Evolutionary conservation across 2,797 vertebrate species (phyloP).

Genomic region (Eulemur mongoz): DNA sequence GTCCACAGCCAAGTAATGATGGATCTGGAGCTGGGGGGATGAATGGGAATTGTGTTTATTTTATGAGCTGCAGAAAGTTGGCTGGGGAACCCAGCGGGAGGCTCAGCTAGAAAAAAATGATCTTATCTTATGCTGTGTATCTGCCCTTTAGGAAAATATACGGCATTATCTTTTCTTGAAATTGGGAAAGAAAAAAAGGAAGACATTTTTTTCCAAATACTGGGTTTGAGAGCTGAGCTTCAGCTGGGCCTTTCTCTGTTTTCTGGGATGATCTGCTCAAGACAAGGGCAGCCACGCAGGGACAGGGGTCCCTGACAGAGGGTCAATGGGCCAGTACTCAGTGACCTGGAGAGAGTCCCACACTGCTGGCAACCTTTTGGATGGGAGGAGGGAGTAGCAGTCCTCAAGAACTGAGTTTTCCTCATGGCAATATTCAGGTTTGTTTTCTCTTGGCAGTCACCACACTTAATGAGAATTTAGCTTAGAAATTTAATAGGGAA

Average conservation of each 20-base stretch:
- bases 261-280: neutral
- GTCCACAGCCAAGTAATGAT: constrained; percentile 55
- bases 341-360: neutral
- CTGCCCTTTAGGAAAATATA: constrained; percentile 41
- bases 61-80: constrained; percentile 68
- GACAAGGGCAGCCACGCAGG: fast-evolving
- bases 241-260: neutral
- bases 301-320: neutral
- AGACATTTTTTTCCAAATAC: neutral
- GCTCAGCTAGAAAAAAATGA: constrained; percentile 9
- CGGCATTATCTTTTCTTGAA: constrained; percentile 16
- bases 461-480: constrained; percentile 7
- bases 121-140: constrained; percentile 42
- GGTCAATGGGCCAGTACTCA: neutral
- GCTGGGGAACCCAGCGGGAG: constrained; percentile 32
- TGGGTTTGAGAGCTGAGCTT: neutral
- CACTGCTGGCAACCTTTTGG: neutral
- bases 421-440: neutral
- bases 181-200: neutral
- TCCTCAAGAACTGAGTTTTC: neutral
- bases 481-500: neutral
- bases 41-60: constrained; percentile 60
- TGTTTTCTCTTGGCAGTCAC: neutral
- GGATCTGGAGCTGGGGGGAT: constrained; percentile 34
- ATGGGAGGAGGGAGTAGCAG: neutral